Evolutionary conservation across 1,140 invertebrate species (phyloP).

Genomic region (Drosophila setifemur): DNA sequence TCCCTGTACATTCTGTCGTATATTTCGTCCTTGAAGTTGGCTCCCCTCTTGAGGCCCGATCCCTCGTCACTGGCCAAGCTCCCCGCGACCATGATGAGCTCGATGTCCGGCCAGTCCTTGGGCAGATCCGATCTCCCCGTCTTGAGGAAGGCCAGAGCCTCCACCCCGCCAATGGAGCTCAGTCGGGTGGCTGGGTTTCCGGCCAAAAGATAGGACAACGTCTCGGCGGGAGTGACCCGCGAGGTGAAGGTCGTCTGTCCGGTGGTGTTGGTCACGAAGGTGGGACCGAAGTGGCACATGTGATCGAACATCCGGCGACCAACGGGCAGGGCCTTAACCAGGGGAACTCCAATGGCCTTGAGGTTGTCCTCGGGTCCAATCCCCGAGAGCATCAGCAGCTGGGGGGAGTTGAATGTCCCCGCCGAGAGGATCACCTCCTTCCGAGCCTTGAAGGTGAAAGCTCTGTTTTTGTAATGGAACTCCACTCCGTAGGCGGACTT

Average conservation of each 20-base stretch:
- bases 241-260: conserved; percentile 55
- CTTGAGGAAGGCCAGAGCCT: conserved; percentile 86
- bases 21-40: conserved; percentile 84
- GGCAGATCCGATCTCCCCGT: conserved; percentile 84
- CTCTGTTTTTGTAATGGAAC: conserved; percentile 83
- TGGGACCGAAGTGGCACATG: conserved; percentile 86
- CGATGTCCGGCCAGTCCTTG: conserved; percentile 85
- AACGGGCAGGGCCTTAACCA: conserved; percentile 87
- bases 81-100: conserved; percentile 84
- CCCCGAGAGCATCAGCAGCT: conserved; percentile 91
- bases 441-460: conserved; percentile 83
- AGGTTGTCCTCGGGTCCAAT: conserved; percentile 88
- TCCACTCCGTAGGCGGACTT: conserved; percentile 87
- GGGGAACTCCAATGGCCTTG: conserved; percentile 86
- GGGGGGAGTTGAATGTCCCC: conserved; percentile 90
- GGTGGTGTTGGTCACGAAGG: conserved; percentile 84
- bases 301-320: conserved; percentile 90
- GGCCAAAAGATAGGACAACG: conserved; percentile 82
- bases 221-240: conserved; percentile 81
- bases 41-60: conserved; percentile 83
- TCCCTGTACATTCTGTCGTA: conserved; percentile 85
- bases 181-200: conserved; percentile 83
- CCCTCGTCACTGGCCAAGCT: conserved; percentile 87
- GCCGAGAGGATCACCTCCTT: conserved; percentile 89
- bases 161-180: conserved; percentile 84